These are phyloP conservation scores for Enhydra lutris DNA, from an alignment of 2,113 vertebrate genomes.

Conservation along the genomic window DNA sequence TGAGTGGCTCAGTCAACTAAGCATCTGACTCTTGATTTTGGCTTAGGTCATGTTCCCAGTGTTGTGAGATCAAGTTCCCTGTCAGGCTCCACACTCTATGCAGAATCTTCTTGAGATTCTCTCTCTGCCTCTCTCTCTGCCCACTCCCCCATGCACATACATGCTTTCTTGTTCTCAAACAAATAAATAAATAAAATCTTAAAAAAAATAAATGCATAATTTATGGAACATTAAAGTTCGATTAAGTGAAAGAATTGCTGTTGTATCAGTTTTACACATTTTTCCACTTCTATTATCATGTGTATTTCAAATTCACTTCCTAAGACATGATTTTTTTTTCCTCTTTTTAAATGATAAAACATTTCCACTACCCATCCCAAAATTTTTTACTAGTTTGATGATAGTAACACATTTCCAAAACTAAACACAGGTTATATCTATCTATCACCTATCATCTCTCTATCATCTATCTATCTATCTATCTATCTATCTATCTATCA, in stretches of 20 bases:
- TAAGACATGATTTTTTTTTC: neutral
- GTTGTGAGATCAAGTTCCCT: neutral
- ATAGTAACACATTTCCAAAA: neutral
- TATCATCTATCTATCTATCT: neutral
- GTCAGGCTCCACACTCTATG: neutral
- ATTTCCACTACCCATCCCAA: neutral
- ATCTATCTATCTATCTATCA: neutral
- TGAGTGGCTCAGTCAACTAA: neutral
- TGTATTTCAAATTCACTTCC: slow-evolving; percentile 25
- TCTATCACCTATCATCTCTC: neutral
- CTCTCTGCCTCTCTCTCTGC: neutral
- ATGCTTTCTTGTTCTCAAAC: neutral
- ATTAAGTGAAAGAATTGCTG: neutral
- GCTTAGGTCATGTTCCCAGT: neutral
- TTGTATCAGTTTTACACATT: neutral
- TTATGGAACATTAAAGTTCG: neutral
- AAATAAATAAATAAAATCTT: neutral
- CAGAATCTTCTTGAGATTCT: neutral
- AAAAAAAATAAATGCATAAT: neutral
- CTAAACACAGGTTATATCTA: neutral
- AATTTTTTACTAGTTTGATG: neutral
- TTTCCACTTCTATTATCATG: neutral
- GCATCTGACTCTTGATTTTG: neutral
- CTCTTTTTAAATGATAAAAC: neutral
- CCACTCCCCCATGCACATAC: neutral